A percentile compares a stretch with the other conserved stretches of the same genome.
These are phyloP conservation scores for Cetonia aurata DNA, from an alignment of 2,888 invertebrate species.

Conservation along the genomic window DNA sequence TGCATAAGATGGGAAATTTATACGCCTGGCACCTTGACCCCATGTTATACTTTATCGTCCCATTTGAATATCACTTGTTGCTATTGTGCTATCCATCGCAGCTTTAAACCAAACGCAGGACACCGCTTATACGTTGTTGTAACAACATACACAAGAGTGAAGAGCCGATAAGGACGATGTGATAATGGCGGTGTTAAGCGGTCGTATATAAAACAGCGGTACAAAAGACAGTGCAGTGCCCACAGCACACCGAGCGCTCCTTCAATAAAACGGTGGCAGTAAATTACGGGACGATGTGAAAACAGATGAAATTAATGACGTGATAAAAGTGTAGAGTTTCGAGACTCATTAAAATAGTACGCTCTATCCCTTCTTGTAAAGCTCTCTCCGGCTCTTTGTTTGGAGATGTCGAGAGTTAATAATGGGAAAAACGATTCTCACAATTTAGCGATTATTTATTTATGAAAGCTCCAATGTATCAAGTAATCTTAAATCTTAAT, in stretches of 20 bases:
- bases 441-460: too few relatives aligned
- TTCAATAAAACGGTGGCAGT: conserved; percentile 18
- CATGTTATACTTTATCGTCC: conserved; percentile 47
- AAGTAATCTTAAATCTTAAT: too few relatives aligned
- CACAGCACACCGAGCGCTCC: not conserved
- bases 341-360: not conserved
- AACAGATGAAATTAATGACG: conserved; percentile 31
- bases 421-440: too few relatives aligned
- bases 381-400: too few relatives aligned
- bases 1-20: conserved; percentile 37
- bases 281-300: conserved; percentile 30
- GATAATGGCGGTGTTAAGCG: conserved; percentile 35
- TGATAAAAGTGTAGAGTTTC: conserved; percentile 18
- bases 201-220: conserved; percentile 35
- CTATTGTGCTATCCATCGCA: conserved; percentile 37
- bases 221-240: conserved; percentile 27
- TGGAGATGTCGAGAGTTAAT: too few relatives aligned
- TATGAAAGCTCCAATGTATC: too few relatives aligned
- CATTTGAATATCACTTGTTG: conserved; percentile 54
- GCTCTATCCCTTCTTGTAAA: too few relatives aligned
- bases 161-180: conserved; percentile 34
- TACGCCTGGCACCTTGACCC: conserved; percentile 39
- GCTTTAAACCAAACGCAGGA: conserved; percentile 10
- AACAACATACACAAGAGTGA: conserved; percentile 7
- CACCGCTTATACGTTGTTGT: not conserved